These are phyloP conservation scores for Chloroclystis v-ata DNA, from an alignment of 2,888 invertebrate genomes.

Conservation along the genomic window DNA sequence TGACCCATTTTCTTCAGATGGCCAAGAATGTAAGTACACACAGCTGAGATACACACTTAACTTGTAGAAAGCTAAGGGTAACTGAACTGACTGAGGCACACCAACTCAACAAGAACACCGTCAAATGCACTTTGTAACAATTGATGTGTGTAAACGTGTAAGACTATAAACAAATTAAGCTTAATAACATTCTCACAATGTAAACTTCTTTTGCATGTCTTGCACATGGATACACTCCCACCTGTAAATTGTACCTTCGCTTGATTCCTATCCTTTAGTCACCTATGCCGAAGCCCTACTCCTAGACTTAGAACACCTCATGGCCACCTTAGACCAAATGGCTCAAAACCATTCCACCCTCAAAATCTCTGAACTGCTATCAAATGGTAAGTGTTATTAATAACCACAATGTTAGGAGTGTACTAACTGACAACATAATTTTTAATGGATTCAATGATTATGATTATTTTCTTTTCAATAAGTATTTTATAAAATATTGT, in stretches of 20 bases:
- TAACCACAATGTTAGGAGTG: conserved; percentile 4
- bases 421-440: too few species aligned
- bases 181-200: conserved; percentile 31
- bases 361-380: conserved; percentile 74
- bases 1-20: conserved; percentile 66
- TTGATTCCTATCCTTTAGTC: conserved; percentile 64
- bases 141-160: conserved; percentile 5
- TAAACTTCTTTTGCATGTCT: conserved; percentile 74
- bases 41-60: background rate
- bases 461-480: too few species aligned
- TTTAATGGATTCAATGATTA: too few species aligned
- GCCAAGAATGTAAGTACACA: conserved; percentile 69
- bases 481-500: too few species aligned
- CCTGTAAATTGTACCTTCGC: conserved; percentile 52
- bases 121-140: conserved; percentile 24
- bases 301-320: conserved; percentile 77
- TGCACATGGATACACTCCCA: conserved; percentile 68
- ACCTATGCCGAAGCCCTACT: conserved; percentile 76
- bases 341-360: conserved; percentile 73
- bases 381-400: conserved; percentile 65
- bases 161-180: conserved; percentile 18
- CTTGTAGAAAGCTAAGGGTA: conserved; percentile 15
- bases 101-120: conserved; percentile 18
- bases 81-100: conserved; percentile 14
- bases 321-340: conserved; percentile 78